Evolutionary conservation across 2,113 vertebrate species (phyloP), one percentile per base, ranked within the genome.

Genomic region (Psettodes erumei): DNA sequence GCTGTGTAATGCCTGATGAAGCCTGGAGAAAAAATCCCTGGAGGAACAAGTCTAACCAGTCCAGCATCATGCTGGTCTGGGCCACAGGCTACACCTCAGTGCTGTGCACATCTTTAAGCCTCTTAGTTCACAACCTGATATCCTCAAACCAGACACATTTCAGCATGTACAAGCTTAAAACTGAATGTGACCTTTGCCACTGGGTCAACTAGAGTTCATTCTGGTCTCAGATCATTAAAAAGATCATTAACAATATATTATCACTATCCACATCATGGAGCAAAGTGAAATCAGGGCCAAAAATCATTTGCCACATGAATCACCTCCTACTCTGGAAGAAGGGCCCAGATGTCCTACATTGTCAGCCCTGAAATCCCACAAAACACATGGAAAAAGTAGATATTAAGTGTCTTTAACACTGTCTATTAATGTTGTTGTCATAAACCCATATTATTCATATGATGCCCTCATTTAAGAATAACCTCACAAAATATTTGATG

Each of bases 31-130:
- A 6, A 75, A 76, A 73, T n/a, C 32, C 37, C 67, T 23, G 30
- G 16, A 69, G 21, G 23, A 73, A 80, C 83, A 45, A 68, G 85
- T 81, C 48, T 0, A 71, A 81, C 83, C 66, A 55, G 88, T 82
- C 53, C 11, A 18, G 38, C 28, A 15, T 71, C 65, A 47, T 32
- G 42, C 18, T 54, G 27, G 53, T 55, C 28, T 23, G 23, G 13
- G 25, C 59, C 53, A 71, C 35, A 58, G 37, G 23, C 59, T 69
- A 35, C 55, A 72, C 54, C 64, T 72, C 18, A 62, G 25, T 10
- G 50, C 54, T 50, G 56, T 27, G 33, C 50, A 10, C 21, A 51
- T 33, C 19, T 21, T 68, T 60, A 61, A 60, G n/a, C 48, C 37
- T 15, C 54, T 21, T 32, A 19, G 16, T 3, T 54, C 35, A 53